These are phyloP conservation scores for Gobio gobio DNA, from an alignment of 2,113 vertebrate genomes.

Conservation along the genomic window DNA sequence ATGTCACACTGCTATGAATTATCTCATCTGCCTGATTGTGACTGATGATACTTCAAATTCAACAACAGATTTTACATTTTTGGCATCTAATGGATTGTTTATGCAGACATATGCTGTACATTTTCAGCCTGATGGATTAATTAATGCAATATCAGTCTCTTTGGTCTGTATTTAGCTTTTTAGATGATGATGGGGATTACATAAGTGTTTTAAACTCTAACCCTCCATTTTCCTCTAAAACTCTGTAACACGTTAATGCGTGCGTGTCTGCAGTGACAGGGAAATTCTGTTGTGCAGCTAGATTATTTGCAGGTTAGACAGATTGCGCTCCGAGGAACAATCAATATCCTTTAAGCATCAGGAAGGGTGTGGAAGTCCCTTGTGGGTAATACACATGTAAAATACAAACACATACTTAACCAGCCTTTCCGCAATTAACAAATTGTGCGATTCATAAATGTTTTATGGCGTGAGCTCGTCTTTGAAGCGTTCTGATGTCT, in stretches of 20 bases:
- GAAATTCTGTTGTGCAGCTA: background rate
- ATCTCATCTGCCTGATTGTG: background rate
- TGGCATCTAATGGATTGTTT: constrained; percentile 10
- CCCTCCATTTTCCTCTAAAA: constrained; percentile 17
- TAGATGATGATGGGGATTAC: background rate
- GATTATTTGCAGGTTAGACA: constrained; percentile 18
- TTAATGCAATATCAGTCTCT: background rate
- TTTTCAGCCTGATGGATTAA: background rate
- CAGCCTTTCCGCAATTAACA: constrained; percentile 41
- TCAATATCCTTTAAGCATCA: constrained; percentile 49
- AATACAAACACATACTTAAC: constrained; percentile 31
- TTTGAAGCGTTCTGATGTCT: constrained; percentile 30
- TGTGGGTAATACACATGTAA: constrained; percentile 30
- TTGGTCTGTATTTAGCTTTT: background rate
- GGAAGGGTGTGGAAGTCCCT: constrained; percentile 26
- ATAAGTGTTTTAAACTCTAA: background rate
- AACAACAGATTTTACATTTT: background rate
- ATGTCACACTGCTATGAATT: background rate
- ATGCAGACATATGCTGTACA: background rate
- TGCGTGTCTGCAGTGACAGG: constrained; percentile 4
- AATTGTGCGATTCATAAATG: constrained; percentile 34
- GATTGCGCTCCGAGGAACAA: constrained; percentile 37
- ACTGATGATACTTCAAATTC: background rate
- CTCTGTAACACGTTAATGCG: background rate
- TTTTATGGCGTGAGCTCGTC: constrained; percentile 24